Evolutionary conservation across 2,888 invertebrate genomes (phyloP).

Genomic region (Cyclophora punctaria): DNA sequence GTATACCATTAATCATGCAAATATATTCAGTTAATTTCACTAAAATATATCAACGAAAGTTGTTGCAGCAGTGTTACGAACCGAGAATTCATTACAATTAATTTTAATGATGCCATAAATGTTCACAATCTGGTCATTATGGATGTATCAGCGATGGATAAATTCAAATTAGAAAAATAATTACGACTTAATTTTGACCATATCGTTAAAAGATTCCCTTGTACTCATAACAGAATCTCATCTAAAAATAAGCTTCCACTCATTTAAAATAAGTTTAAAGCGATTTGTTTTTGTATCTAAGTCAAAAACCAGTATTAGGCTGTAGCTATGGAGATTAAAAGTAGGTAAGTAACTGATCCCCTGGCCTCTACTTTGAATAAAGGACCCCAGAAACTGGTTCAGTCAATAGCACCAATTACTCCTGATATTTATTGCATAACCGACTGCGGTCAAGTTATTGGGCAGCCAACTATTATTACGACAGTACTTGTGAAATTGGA

Average conservation of each 20-base stretch:
- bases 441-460: constrained; percentile 13
- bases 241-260: too few species aligned
- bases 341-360: too few species aligned
- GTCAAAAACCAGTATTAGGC: too few species aligned
- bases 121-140: constrained; percentile 7
- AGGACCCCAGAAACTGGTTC: constrained; percentile 6
- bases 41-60: constrained; percentile 18
- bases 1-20: constrained; percentile 6
- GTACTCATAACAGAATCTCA: too few species aligned
- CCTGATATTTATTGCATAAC: constrained; percentile 19
- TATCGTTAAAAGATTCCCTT: background rate
- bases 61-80: constrained; percentile 11
- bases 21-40: constrained; percentile 15
- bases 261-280: too few species aligned
- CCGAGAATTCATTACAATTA: constrained; percentile 10
- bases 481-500: constrained; percentile 34
- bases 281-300: too few species aligned
- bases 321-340: too few species aligned
- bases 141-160: constrained; percentile 5
- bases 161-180: constrained; percentile 8
- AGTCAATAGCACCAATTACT: constrained; percentile 24
- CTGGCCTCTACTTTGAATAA: too few species aligned
- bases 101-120: constrained; percentile 16
- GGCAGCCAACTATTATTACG: constrained; percentile 32
- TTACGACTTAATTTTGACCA: constrained; percentile 1